Evolutionary conservation across 1,140 invertebrate genomes (phyloP).

Genomic region (Hestina assimilis): DNA sequence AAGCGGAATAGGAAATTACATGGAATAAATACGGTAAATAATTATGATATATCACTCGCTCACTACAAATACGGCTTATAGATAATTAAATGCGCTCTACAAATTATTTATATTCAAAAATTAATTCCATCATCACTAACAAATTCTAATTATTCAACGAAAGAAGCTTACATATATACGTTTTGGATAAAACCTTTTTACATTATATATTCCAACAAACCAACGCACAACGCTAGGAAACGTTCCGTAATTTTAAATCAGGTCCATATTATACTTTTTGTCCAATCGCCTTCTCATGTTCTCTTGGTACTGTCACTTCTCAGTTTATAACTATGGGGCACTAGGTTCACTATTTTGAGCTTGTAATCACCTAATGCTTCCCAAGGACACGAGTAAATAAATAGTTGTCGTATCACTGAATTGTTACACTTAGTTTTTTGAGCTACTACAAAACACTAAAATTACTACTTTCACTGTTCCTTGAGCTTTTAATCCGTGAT

Average conservation of each 20-base stretch:
- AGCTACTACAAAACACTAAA: neutral
- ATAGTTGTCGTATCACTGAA: no score
- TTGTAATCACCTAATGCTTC: constrained; percentile 5
- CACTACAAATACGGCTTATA: constrained; percentile 22
- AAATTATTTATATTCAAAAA: constrained; percentile 17
- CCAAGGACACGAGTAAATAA: no score
- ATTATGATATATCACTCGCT: constrained; percentile 14
- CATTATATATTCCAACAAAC: constrained; percentile 63
- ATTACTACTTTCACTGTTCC: neutral
- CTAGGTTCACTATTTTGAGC: constrained; percentile 15
- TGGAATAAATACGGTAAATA: constrained; percentile 23
- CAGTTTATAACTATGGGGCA: constrained; percentile 15
- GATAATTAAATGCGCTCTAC: constrained; percentile 30
- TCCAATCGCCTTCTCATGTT: constrained; percentile 73
- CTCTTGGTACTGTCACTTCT: constrained; percentile 22
- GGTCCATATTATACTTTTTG: constrained; percentile 32
- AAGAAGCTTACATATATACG: constrained; percentile 63
- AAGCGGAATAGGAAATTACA: constrained; percentile 8
- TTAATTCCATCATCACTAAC: constrained; percentile 39
- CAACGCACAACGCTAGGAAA: constrained; percentile 61
- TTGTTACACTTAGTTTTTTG: neutral
- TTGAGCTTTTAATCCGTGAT: neutral
- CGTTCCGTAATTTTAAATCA: constrained; percentile 44
- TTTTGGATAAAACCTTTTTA: constrained; percentile 52
- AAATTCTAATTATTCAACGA: constrained; percentile 60